Conservation (phyloP, 2,888 invertebrate genomes). For the Epirrita christyi region DNA sequence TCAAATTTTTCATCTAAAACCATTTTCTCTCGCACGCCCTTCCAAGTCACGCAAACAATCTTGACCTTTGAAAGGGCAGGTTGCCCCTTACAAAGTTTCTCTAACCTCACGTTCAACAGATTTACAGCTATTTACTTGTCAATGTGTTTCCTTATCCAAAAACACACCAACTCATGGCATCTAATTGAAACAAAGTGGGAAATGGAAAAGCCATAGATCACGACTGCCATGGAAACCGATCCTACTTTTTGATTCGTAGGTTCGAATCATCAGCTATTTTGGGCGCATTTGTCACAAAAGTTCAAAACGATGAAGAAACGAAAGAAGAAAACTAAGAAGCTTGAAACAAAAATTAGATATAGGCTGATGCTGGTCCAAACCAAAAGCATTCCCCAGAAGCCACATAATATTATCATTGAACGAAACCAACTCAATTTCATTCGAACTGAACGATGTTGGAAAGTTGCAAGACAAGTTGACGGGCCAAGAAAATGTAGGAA, state of each 20-base stretch:
- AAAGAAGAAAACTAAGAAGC: too few relatives aligned
- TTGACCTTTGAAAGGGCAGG: conserved; percentile 28
- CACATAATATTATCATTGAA: conserved; percentile 5
- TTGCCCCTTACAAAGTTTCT: conserved; percentile 16
- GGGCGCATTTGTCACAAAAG: background rate
- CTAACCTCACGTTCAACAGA: conserved; percentile 25
- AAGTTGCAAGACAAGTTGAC: conserved; percentile 70
- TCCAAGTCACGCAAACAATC: conserved; percentile 28
- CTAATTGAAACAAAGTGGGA: background rate
- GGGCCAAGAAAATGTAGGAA: conserved; percentile 70
- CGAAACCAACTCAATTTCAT: conserved; percentile 29
- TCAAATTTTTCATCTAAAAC: conserved; percentile 8
- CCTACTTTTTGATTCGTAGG: background rate
- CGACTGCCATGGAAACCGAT: too few relatives aligned
- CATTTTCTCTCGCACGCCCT: conserved; percentile 23
- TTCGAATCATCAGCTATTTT: background rate
- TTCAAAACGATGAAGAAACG: too few relatives aligned
- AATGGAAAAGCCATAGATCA: background rate
- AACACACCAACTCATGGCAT: background rate
- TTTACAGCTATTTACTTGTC: conserved; percentile 23
- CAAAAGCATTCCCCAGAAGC: too few relatives aligned
- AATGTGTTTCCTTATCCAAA: conserved; percentile 15
- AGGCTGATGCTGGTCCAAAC: too few relatives aligned
- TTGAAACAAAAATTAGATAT: too few relatives aligned
- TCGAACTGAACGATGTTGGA: conserved; percentile 52